phyloP scores from a whole-genome alignment of 2,113 vertebrate genomes.

The Poeciliopsis prolifica region DNA sequence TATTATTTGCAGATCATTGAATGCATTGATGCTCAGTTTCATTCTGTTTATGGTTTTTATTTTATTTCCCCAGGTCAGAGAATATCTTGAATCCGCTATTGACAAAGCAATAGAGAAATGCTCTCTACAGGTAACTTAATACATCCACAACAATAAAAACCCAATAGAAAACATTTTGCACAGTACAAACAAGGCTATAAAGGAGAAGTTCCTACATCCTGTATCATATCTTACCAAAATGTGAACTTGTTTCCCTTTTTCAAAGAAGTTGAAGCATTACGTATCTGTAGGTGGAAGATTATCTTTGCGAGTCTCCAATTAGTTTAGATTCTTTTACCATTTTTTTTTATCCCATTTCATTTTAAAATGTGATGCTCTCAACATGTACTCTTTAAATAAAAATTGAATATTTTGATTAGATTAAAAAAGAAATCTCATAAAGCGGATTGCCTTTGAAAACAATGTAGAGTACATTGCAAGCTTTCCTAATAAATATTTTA shows the following conservation, averaged over 20 bases:
- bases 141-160: constrained; percentile 45
- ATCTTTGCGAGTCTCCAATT: constrained; percentile 6
- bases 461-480: constrained; percentile 29
- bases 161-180: constrained; percentile 38
- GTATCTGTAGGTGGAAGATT: neutral
- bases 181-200: constrained; percentile 46
- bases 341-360: constrained; percentile 48
- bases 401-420: constrained; percentile 64
- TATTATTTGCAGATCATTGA: constrained; percentile 34
- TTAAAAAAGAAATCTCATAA: constrained; percentile 58
- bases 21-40: constrained; percentile 50
- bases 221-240: constrained; percentile 12
- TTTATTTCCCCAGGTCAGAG: constrained; percentile 59
- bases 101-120: constrained; percentile 78
- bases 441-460: constrained; percentile 57
- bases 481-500: constrained; percentile 37
- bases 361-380: constrained; percentile 54
- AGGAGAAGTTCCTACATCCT: constrained; percentile 24
- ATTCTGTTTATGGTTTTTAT: constrained; percentile 61
- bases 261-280: constrained; percentile 3
- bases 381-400: constrained; percentile 60
- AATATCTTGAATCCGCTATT: constrained; percentile 76
- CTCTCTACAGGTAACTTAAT: constrained; percentile 62
- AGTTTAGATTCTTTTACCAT: constrained; percentile 3
- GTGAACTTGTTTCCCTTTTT: constrained; percentile 23